Evolutionary conservation across 1,140 invertebrate species (phyloP).

Genomic region (Proales similis): DNA sequence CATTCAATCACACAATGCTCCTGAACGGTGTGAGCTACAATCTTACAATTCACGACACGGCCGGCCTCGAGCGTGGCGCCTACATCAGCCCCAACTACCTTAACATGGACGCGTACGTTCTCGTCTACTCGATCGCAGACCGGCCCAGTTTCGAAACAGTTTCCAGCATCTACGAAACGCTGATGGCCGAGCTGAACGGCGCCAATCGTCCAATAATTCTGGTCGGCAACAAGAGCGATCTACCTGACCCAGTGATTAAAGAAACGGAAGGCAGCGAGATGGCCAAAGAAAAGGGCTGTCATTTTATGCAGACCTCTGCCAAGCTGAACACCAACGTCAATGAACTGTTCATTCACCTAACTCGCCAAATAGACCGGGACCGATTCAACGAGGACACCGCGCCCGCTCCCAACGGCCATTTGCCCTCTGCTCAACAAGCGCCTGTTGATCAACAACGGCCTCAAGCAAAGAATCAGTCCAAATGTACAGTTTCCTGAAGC

Average conservation of each 20-base stretch:
- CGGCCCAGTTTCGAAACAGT: slow-evolving; percentile 20
- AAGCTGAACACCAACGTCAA: not conserved
- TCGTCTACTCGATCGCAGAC: slow-evolving; percentile 24
- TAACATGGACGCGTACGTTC: slow-evolving; percentile 15
- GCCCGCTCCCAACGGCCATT: too few relatives aligned
- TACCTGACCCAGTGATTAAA: slow-evolving; percentile 2
- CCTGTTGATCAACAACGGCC: too few relatives aligned
- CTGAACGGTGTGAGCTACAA: slow-evolving; percentile 10
- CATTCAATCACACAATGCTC: slow-evolving; percentile 4
- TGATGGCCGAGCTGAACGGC: slow-evolving; percentile 12
- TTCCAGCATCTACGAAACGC: not conserved
- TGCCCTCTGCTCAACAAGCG: too few relatives aligned
- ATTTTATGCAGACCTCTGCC: slow-evolving; percentile 34
- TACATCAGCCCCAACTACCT: slow-evolving; percentile 4
- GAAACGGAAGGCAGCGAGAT: not conserved
- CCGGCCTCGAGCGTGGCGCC: slow-evolving; percentile 12
- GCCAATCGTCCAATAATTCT: slow-evolving; percentile 28
- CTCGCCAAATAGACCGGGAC: too few relatives aligned
- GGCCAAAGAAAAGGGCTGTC: not conserved
- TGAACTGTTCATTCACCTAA: too few relatives aligned
- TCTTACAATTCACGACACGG: slow-evolving; percentile 21
- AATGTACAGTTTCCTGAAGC: too few relatives aligned
- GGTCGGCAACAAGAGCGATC: slow-evolving; percentile 24
- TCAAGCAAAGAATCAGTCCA: too few relatives aligned
- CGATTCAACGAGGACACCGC: too few relatives aligned